Base-by-base conservation (phyloP, 2,797 vertebrate species). In the Salmo trutta region DNA sequence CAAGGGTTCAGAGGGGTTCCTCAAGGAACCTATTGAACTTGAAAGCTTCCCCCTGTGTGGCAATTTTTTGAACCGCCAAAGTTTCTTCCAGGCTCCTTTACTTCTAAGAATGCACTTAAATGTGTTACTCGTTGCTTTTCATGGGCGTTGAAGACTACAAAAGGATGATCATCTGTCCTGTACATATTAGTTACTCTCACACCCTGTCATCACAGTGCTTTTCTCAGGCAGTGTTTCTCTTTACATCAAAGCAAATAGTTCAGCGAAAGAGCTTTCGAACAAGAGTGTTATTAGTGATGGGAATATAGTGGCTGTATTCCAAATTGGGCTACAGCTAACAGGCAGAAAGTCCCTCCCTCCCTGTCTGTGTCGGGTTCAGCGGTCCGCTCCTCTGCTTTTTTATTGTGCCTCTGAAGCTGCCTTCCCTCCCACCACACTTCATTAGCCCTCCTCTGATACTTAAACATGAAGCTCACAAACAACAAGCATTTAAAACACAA, bases 361-460 rank as follows among this genome's bases (percentile, higher is more conserved):
- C 69, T 19, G 53, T 31, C 73, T 74, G 62, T 75, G 76, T 72
- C 56, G 65, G 62, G 76, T 75, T 79, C 31, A 74, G 75, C 79
- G 52, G 59, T 79, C 77, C 71, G 77, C 47, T 47, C 33, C 64
- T 62, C 14, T 56, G 53, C 76, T 76, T 81, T 81, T 79, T 76
- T 53, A 75, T 69, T 79, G 77, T 79, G 79, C 75, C 69, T 81
- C 52, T 77, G 69, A 56, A 64, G 51, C 65, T 51, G 74, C 52
- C 74, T 82, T 80, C 84, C 80, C 74, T 82, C 82, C 82, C 80
- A 70, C 72, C 29, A 66, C 76, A 80, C 76, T 80, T 82, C 80
- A 83, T 86, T 82, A 86, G 75, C 67, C 73, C 16, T 53, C 67
- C 66, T 82, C 64, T 77, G 80, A 80, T 82, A 82, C 78, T 83